phyloP scores from a whole-genome alignment of 2,113 vertebrate genomes.

The Lamprologus callipterus region DNA sequence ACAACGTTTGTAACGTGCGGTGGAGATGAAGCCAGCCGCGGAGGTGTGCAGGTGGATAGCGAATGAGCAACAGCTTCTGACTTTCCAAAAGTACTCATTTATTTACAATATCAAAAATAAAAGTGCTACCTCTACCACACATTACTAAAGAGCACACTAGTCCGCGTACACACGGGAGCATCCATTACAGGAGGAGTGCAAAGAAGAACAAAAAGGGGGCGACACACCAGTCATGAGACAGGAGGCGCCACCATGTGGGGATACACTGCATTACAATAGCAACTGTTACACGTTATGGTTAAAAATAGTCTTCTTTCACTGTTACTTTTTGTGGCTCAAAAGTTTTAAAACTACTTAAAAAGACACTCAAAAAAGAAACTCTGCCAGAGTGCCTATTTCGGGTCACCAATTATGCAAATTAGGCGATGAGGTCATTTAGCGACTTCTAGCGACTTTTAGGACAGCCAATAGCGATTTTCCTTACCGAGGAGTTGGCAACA shows the following conservation, averaged over 20 bases:
- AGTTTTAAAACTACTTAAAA: not conserved
- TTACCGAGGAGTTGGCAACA: not conserved
- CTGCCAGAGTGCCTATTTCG: accelerated
- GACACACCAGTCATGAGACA: no score
- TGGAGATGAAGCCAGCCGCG: no score
- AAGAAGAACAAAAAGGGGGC: no score
- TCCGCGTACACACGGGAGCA: no score
- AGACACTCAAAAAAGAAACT: not conserved
- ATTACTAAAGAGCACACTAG: no score
- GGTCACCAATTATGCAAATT: not conserved
- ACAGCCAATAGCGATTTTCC: not conserved
- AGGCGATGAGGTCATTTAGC: not conserved
- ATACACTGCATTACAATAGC: no score
- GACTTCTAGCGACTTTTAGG: not conserved
- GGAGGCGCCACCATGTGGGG: no score
- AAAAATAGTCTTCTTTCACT: not conserved
- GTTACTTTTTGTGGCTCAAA: not conserved
- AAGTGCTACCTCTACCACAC: no score
- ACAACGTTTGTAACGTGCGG: not conserved
- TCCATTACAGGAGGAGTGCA: no score
- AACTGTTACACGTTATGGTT: not conserved
- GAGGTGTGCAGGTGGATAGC: no score
- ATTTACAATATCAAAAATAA: not conserved
- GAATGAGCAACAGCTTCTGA: no score
- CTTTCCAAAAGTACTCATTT: no score